Evolutionary conservation across 2,888 invertebrate genomes (phyloP).

Genomic region (Ramazzottius varieornatus): DNA sequence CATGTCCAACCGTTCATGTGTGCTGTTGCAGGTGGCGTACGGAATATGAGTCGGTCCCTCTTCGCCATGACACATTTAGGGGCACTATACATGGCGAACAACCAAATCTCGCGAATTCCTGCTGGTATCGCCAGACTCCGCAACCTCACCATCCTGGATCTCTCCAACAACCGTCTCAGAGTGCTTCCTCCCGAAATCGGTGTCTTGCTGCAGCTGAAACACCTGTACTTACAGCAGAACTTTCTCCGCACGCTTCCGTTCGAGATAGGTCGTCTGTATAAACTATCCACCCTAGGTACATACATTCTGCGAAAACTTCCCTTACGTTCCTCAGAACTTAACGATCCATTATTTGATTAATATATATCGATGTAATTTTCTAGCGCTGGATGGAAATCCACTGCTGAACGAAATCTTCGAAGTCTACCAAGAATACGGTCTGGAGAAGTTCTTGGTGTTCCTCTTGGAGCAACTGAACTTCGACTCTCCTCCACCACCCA

Average conservation of each 20-base stretch:
- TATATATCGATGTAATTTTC: too few relatives aligned
- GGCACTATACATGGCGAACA: conserved; percentile 78
- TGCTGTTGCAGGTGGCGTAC: conserved; percentile 48
- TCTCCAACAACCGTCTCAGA: conserved; percentile 76
- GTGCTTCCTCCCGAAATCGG: conserved; percentile 84
- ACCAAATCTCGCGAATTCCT: conserved; percentile 66
- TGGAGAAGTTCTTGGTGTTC: conserved; percentile 1
- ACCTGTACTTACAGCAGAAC: conserved; percentile 77
- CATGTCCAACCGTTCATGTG: background rate
- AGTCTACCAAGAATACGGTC: background rate
- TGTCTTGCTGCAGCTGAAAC: conserved; percentile 78
- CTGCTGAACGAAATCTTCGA: background rate
- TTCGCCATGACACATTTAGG: conserved; percentile 78
- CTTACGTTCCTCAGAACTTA: too few relatives aligned
- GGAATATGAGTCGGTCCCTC: conserved; percentile 66
- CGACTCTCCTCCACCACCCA: background rate
- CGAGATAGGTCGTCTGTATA: conserved; percentile 88
- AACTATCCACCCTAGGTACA: conserved; percentile 67
- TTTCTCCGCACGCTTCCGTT: conserved; percentile 73
- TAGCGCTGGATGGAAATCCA: background rate
- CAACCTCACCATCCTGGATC: conserved; percentile 61
- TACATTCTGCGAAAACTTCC: too few relatives aligned
- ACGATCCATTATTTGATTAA: too few relatives aligned
- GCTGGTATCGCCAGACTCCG: conserved; percentile 58
- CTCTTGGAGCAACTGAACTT: background rate